These are phyloP conservation scores for Odontothrips loti DNA, from an alignment of 2,888 invertebrate genomes.

Conservation along the genomic window DNA sequence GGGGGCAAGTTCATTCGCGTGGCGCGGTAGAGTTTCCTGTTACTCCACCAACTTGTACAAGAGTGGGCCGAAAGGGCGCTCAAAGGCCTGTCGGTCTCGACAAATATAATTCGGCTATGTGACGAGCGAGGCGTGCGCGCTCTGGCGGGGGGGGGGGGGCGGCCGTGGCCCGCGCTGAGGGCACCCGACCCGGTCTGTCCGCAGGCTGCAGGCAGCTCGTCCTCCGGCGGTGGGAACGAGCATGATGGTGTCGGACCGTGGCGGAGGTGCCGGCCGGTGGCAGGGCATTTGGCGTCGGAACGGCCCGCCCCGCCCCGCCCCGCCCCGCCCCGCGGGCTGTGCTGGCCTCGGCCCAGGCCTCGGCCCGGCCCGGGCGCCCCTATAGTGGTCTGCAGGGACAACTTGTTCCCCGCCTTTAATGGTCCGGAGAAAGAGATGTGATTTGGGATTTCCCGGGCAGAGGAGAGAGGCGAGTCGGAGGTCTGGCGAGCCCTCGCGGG, in stretches of 20 bases:
- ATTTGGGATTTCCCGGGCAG: constrained; percentile 19
- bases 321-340: not conserved
- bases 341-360: not conserved
- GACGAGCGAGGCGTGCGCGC: not conserved
- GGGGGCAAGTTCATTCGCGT: not conserved
- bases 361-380: not conserved
- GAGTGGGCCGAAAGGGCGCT: not conserved
- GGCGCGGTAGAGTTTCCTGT: not conserved
- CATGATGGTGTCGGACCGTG: not conserved
- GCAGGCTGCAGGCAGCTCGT: no score
- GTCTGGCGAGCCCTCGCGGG: no score
- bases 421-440: constrained; percentile 18
- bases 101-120: not conserved
- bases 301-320: not conserved
- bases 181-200: no score
- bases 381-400: constrained; percentile 24
- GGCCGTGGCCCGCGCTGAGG: not conserved
- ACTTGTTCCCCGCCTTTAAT: constrained; percentile 17
- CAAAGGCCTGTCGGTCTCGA: not conserved
- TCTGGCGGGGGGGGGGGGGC: not conserved
- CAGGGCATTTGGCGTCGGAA: not conserved
- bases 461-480: not conserved
- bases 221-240: not conserved
- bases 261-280: not conserved
- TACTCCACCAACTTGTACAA: not conserved